Evolutionary conservation across 2,113 vertebrate species (phyloP).

Genomic region (Chloropsis cyanopogon): DNA sequence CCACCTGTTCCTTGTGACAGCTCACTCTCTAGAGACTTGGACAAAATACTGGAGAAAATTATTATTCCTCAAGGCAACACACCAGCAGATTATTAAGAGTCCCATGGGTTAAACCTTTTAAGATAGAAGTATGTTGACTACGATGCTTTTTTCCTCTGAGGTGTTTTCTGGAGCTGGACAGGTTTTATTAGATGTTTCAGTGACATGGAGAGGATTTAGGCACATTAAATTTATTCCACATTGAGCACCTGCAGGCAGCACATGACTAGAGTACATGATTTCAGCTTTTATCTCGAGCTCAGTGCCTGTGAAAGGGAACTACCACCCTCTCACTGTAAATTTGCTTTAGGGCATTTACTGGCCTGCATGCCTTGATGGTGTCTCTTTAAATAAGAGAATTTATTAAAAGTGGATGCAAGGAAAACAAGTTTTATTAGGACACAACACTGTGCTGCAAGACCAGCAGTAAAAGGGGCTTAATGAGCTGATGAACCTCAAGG

Average conservation of each 20-base stretch:
- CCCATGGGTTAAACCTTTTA: not conserved
- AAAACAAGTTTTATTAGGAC: not conserved
- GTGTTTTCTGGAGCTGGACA: not conserved
- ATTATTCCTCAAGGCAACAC: not conserved
- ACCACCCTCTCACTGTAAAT: not conserved
- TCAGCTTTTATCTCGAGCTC: not conserved
- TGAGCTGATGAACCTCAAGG: not conserved
- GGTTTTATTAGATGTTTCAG: not conserved
- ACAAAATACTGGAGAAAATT: not conserved
- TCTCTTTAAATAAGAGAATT: not conserved
- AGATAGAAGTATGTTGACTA: not conserved
- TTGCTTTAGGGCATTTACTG: not conserved
- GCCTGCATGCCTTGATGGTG: not conserved
- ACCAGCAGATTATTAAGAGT: not conserved
- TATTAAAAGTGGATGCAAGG: not conserved
- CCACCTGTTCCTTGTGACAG: not conserved
- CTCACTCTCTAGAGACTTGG: not conserved
- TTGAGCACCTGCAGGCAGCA: not conserved
- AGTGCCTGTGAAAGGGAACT: not conserved
- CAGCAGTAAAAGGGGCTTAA: not conserved
- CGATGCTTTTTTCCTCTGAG: accelerated
- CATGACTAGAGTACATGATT: not conserved
- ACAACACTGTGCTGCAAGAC: not conserved
- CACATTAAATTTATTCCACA: not conserved
- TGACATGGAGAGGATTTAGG: not conserved